phyloP scores from a whole-genome alignment of 1,140 invertebrate species.

The Scaptomyza graminum region DNA sequence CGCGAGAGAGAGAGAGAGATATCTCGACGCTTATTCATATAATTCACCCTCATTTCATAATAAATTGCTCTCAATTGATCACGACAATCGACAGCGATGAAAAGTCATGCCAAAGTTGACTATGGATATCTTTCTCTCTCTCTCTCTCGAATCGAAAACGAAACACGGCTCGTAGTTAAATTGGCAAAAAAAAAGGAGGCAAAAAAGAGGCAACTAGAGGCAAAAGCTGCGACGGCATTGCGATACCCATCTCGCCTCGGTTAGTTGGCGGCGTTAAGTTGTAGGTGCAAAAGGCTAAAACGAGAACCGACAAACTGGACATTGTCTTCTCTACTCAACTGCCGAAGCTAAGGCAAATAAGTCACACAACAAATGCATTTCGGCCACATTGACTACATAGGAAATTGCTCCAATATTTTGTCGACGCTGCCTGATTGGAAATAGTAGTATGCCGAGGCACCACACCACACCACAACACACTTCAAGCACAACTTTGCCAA shows the following conservation, averaged over 20 bases:
- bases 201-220: too few species aligned
- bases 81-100: constrained; percentile 84
- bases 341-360: constrained; percentile 63
- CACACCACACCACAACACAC: background rate
- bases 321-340: constrained; percentile 22
- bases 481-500: background rate
- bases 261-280: constrained; percentile 74
- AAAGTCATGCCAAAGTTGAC: constrained; percentile 83
- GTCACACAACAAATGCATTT: constrained; percentile 63
- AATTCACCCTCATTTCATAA: constrained; percentile 84
- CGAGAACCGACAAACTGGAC: constrained; percentile 54
- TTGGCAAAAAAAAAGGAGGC: constrained; percentile 48
- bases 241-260: constrained; percentile 39
- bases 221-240: constrained; percentile 33
- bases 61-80: constrained; percentile 84
- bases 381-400: constrained; percentile 49
- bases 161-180: constrained; percentile 63
- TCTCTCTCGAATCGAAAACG: constrained; percentile 40
- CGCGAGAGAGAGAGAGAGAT: constrained; percentile 12
- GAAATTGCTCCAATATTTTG: constrained; percentile 80
- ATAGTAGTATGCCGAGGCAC: constrained; percentile 50
- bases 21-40: constrained; percentile 79
- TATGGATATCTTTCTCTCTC: constrained; percentile 26
- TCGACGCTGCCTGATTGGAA: constrained; percentile 64
- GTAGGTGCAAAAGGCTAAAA: constrained; percentile 62